Conservation (phyloP, 2,888 invertebrate species). For the Chymomyza fuscimana region DNA sequence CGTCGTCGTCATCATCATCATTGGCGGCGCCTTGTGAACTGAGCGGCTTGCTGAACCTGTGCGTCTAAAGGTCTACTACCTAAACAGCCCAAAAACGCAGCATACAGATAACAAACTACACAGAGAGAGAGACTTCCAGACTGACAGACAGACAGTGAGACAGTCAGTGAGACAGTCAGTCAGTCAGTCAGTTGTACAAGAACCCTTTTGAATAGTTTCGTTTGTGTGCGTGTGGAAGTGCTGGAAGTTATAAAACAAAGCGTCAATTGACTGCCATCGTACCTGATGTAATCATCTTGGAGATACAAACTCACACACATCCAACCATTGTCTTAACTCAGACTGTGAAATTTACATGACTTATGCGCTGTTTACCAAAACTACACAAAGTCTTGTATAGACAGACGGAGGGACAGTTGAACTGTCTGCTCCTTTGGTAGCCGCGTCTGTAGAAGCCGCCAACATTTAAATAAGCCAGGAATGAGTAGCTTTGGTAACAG, state of each 20-base stretch:
- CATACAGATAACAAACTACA: conserved; percentile 22
- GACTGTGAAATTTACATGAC: conserved; percentile 51
- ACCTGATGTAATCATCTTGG: conserved; percentile 46
- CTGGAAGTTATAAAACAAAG: conserved; percentile 70
- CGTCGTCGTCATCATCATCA: conserved; percentile 18
- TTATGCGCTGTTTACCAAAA: conserved; percentile 29
- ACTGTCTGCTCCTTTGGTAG: conserved; percentile 27
- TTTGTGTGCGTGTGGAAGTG: conserved; percentile 3
- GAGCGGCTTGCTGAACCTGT: conserved; percentile 19
- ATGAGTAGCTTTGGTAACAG: conserved; percentile 19
- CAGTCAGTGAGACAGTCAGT: not conserved
- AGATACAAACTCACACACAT: not conserved
- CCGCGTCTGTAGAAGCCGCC: conserved; percentile 44
- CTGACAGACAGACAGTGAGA: not conserved
- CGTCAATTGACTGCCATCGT: conserved; percentile 67
- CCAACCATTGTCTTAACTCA: not conserved
- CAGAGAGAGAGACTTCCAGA: not conserved
- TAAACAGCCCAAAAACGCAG: conserved; percentile 64
- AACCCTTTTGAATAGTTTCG: not conserved
- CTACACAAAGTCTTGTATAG: conserved; percentile 7
- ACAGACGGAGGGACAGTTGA: not conserved
- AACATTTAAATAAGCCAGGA: conserved; percentile 10
- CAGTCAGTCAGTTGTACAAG: not conserved
- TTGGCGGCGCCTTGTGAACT: conserved; percentile 70
- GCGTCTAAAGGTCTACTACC: conserved; percentile 54